These are phyloP conservation scores for Bombus cullumanus DNA, from an alignment of 1,140 invertebrate genomes.

Conservation along the genomic window DNA sequence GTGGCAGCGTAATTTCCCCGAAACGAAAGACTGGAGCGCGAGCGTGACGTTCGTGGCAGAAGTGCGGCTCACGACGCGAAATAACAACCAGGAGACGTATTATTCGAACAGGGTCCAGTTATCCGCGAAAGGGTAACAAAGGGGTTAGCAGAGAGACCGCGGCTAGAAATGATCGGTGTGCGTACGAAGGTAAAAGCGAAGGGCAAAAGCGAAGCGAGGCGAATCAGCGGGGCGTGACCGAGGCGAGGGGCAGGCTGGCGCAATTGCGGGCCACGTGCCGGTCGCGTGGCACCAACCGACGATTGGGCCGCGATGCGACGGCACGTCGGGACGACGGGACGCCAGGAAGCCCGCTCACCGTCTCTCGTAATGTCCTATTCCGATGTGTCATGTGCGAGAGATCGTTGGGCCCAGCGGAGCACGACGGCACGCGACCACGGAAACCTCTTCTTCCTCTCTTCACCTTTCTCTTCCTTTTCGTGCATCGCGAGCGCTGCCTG, in stretches of 20 bases:
- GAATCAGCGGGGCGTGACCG: constrained; percentile 56
- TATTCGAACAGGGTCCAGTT: constrained; percentile 5
- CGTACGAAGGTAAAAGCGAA: constrained; percentile 4
- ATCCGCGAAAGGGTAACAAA: constrained; percentile 13
- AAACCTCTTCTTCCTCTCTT: constrained; percentile 36
- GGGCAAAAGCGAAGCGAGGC: not conserved
- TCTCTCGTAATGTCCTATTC: constrained; percentile 69
- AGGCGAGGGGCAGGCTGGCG: constrained; percentile 27
- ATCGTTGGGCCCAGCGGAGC: constrained; percentile 77
- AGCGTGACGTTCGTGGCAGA: not conserved
- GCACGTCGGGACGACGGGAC: constrained; percentile 33
- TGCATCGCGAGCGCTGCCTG: not conserved
- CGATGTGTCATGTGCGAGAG: constrained; percentile 79
- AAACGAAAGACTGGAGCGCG: not conserved
- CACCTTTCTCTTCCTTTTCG: constrained; percentile 28
- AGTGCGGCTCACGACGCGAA: not conserved
- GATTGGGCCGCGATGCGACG: constrained; percentile 44
- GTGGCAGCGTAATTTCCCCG: not conserved
- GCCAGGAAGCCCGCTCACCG: constrained; percentile 61
- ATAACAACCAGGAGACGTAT: not conserved
- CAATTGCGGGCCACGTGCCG: constrained; percentile 73
- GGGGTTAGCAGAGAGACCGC: constrained; percentile 7
- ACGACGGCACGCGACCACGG: constrained; percentile 78
- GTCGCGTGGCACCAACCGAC: constrained; percentile 74
- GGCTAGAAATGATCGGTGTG: constrained; percentile 13